Conservation (phyloP, 2,113 vertebrate genomes). For the Emydocephalus ijimae region DNA sequence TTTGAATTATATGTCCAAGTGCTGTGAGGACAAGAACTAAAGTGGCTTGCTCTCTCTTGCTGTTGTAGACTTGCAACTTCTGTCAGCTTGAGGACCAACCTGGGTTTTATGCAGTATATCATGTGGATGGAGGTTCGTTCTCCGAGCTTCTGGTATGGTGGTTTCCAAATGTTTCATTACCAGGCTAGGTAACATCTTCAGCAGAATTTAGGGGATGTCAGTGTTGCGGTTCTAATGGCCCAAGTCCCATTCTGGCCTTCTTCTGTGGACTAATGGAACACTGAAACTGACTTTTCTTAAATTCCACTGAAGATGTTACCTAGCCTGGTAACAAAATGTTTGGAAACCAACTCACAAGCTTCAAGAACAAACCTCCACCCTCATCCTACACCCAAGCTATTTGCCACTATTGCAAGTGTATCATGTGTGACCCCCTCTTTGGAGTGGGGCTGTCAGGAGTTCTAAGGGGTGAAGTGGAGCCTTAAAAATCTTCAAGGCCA, state of each 20-base stretch:
- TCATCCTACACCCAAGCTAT: background rate
- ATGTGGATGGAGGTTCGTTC: background rate
- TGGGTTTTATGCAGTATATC: background rate
- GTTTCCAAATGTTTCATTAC: background rate
- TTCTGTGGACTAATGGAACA: background rate
- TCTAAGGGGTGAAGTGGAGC: background rate
- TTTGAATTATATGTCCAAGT: background rate
- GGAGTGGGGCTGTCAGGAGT: background rate
- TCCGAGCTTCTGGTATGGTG: background rate
- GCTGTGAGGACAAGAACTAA: background rate
- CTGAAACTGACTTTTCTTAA: background rate
- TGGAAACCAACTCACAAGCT: background rate
- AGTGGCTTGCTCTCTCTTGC: background rate
- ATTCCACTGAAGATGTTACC: background rate
- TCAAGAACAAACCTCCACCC: background rate
- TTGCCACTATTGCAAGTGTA: background rate
- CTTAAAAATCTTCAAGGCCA: background rate
- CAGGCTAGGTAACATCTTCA: background rate
- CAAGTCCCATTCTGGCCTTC: background rate
- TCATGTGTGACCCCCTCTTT: background rate
- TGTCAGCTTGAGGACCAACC: background rate
- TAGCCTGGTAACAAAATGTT: background rate
- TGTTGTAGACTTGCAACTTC: background rate
- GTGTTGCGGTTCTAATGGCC: background rate
- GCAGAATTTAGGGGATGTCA: background rate